Percentiles rank a stretch among this genome's conserved stretches.
Evolutionary conservation across 2,888 invertebrate species (phyloP).

Genomic region (Lapara coniferarum): DNA sequence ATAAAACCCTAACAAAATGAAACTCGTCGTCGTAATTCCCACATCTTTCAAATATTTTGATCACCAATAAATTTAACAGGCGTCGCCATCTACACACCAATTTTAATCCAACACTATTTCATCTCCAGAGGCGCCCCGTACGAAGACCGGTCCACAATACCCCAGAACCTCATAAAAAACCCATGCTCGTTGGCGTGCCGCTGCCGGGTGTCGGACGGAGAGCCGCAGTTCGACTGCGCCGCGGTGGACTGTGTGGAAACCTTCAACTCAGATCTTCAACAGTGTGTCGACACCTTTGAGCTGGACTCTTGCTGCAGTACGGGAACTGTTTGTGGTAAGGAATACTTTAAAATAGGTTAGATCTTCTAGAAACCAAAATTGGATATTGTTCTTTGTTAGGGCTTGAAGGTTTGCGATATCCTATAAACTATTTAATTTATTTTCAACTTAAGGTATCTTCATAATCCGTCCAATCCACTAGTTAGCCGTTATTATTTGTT

Average conservation of each 20-base stretch:
- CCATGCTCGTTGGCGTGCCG: constrained; percentile 70
- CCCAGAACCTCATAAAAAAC: constrained; percentile 62
- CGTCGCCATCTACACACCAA: background rate
- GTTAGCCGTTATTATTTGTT: no score
- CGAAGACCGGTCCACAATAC: constrained; percentile 54
- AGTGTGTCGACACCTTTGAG: constrained; percentile 66
- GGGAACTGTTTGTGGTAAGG: constrained; percentile 70
- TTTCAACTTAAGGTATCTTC: background rate
- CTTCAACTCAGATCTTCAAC: constrained; percentile 59
- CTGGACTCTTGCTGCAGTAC: constrained; percentile 71
- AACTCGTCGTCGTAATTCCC: no score
- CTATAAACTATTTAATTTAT: constrained; percentile 31
- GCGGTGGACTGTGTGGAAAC: constrained; percentile 72
- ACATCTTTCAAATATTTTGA: no score
- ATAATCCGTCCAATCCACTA: no score
- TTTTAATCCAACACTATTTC: background rate
- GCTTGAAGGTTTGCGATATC: no score
- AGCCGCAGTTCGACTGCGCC: constrained; percentile 69
- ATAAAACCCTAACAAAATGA: no score
- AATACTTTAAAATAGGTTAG: background rate
- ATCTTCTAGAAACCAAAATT: no score
- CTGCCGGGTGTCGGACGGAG: constrained; percentile 53
- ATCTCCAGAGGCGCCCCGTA: constrained; percentile 68
- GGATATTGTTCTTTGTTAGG: no score
- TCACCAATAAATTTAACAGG: no score